Conservation (phyloP, 64 coral and sea anemone genomes). For the Dendronephthya gigantea region DNA sequence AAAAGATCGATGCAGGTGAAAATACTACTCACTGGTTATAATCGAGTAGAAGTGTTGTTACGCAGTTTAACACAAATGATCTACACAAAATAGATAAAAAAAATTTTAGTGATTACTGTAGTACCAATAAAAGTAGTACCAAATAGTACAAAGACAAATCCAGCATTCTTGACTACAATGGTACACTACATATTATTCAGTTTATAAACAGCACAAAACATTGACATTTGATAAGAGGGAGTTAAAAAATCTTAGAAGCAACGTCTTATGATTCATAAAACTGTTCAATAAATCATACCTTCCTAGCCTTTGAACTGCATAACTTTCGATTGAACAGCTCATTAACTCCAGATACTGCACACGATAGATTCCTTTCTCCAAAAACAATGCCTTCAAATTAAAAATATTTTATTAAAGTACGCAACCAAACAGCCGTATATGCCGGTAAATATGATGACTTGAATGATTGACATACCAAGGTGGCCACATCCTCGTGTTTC, state of each 20-base stretch:
- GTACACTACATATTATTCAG: too few species aligned
- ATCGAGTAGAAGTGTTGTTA: constrained; percentile 79
- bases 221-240: too few species aligned
- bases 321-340: constrained; percentile 85
- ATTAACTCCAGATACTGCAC: constrained; percentile 81
- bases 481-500: constrained; percentile 83
- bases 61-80: constrained; percentile 66
- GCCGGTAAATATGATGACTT: too few species aligned
- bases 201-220: too few species aligned
- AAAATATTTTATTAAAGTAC: constrained; percentile 12
- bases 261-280: too few species aligned
- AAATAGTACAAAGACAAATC: not conserved
- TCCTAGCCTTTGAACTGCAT: constrained; percentile 76
- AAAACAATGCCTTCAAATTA: constrained; percentile 55
- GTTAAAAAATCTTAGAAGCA: too few species aligned
- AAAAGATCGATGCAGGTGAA: too few species aligned
- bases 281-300: constrained; percentile 30
- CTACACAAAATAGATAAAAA: constrained; percentile 17
- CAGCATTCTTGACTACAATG: too few species aligned
- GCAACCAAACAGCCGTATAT: not conserved
- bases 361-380: constrained; percentile 83
- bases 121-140: not conserved
- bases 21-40: constrained; percentile 65
- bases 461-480: constrained; percentile 45
- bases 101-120: too few species aligned